Evolutionary conservation across 1,140 invertebrate species (phyloP), one percentile per base, ranked within the genome.

Genomic region (Ceratitis capitata): DNA sequence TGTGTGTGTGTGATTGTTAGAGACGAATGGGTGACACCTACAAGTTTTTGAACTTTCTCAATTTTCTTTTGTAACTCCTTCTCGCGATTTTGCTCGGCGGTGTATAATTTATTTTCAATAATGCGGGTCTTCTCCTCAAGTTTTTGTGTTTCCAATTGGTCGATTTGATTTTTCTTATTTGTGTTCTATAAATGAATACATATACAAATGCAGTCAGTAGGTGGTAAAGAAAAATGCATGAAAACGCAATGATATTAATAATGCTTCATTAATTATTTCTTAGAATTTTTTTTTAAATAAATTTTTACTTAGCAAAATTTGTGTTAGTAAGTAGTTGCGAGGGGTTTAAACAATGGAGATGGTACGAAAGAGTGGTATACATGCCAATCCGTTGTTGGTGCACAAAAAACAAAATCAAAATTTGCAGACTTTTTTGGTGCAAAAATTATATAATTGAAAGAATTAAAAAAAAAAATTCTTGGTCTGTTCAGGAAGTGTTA

Each of bases 21-120:
- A 83, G 47, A 83, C 88, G 69, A 64, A 12, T 35, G 42, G 39
- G 78, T 85, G 39, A 86, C 86, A 93, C 92, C 88, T 94, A 96
- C 95, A 93, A 96, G 95, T 93, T 96, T 95, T 90, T 95, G 96
- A 88, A 96, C 94, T 90, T 94, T 94, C 89, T 96, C 96, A 89
- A 96, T 92, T 93, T 95, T 96, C 92, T 95, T 95, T 92, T 96
- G 95, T 84, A 97, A 94, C 91, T 96, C 95, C 90, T 95, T 95
- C 91, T 96, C 95, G 82, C 96, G 93, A 89, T 97, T 97, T 88
- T 94, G 93, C 92, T 96, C 95, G 85, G 96, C 96, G 86, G 94
- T 93, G 85, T 93, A 94, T 85, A 96, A 93, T 93, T 96, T 96
- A 88, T 93, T 94, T 92, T 95, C 95, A 88, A 96, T 94, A 90